A percentile compares a stretch with the other conserved stretches of the same genome.
Conservation (phyloP, 2,888 invertebrate species). For the Mayetiola destructor region DNA sequence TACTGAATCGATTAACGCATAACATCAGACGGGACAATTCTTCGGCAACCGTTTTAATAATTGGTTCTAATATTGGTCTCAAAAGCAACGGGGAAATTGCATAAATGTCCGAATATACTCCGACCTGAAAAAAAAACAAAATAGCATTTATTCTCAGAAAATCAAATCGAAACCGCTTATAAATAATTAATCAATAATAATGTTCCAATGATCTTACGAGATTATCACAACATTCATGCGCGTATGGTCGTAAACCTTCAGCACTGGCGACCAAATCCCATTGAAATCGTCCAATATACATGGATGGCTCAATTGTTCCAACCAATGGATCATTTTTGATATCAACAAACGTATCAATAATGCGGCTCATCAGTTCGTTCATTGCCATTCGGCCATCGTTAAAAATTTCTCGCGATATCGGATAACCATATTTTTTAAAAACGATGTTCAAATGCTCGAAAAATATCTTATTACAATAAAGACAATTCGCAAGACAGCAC, state of each 20-base stretch:
- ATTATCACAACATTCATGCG: conserved; percentile 75
- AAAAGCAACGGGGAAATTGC: conserved; percentile 62
- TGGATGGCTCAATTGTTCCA: conserved; percentile 90
- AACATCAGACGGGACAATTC: conserved; percentile 79
- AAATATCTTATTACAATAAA: conserved; percentile 61
- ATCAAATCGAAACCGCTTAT: background rate
- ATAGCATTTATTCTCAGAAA: background rate
- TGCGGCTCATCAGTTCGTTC: conserved; percentile 32
- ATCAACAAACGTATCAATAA: conserved; percentile 71
- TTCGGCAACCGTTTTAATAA: conserved; percentile 84
- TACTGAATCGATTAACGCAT: conserved; percentile 55
- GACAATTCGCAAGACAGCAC: conserved; percentile 77
- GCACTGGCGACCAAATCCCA: conserved; percentile 62
- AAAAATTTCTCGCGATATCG: conserved; percentile 55
- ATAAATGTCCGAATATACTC: conserved; percentile 36
- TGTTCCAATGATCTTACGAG: conserved; percentile 39
- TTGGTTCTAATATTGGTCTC: conserved; percentile 53
- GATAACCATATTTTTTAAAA: conserved; percentile 55
- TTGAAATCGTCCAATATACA: conserved; percentile 82
- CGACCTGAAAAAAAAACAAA: conserved; percentile 17
- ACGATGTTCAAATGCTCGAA: conserved; percentile 54
- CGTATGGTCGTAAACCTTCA: conserved; percentile 69
- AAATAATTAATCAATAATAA: too few relatives aligned
- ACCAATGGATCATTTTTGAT: conserved; percentile 87
- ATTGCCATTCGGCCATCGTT: conserved; percentile 51